Conservation (phyloP, 1,140 invertebrate genomes). For the Pteromalus puparum region DNA sequence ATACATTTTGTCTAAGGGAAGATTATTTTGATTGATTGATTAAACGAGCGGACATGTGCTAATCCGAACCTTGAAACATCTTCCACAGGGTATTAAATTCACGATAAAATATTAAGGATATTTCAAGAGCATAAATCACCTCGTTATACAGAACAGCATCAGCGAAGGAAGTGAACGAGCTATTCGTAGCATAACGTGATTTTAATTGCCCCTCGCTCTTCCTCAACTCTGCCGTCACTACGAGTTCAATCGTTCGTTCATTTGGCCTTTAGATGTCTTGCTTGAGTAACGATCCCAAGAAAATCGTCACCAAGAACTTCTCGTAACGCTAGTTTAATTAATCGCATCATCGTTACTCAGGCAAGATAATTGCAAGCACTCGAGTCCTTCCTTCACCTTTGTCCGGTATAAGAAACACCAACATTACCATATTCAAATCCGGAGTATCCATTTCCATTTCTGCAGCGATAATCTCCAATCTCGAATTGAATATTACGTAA, state of each 20-base stretch:
- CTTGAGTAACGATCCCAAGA: slow-evolving; percentile 28
- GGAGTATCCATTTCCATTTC: background rate
- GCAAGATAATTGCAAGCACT: slow-evolving; percentile 21
- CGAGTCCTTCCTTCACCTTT: slow-evolving; percentile 11
- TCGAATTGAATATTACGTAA: background rate
- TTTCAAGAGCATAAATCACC: slow-evolving; percentile 4
- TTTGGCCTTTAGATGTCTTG: slow-evolving; percentile 32
- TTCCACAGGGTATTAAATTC: background rate
- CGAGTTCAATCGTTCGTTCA: slow-evolving; percentile 41
- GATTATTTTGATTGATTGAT: too few relatives aligned
- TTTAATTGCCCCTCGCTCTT: slow-evolving; percentile 30
- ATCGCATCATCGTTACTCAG: slow-evolving; percentile 51
- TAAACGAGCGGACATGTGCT: too few relatives aligned
- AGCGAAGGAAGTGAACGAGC: too few relatives aligned
- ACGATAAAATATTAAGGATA: background rate
- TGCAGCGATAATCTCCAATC: background rate
- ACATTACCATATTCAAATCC: background rate
- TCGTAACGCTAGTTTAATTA: slow-evolving; percentile 51
- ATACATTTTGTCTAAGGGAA: too few relatives aligned
- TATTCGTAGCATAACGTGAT: slow-evolving; percentile 12
- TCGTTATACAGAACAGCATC: background rate
- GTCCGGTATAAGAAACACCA: background rate
- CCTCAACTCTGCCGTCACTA: slow-evolving; percentile 26
- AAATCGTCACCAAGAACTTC: slow-evolving; percentile 35
- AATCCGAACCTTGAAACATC: too few relatives aligned